These are phyloP conservation scores for Strigamia transsilvanica DNA, from an alignment of 2,888 invertebrate species.

Conservation along the genomic window DNA sequence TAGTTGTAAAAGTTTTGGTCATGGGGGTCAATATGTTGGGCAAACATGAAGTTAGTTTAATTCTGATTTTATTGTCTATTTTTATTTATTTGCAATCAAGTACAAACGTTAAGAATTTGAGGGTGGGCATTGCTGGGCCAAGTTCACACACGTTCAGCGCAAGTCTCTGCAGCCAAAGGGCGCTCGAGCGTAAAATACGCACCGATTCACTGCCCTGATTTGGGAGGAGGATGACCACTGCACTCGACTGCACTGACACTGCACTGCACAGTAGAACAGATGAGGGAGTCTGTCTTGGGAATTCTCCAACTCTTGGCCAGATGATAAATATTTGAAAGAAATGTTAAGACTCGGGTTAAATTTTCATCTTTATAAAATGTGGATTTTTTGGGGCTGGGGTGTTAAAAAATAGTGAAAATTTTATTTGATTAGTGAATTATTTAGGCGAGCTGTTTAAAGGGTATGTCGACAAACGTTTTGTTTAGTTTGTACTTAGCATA, in stretches of 20 bases:
- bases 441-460: neutral
- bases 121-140: no score
- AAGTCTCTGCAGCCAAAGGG: conserved; percentile 38
- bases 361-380: neutral
- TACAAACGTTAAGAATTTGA: no score
- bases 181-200: conserved; percentile 47
- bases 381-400: neutral
- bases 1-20: no score
- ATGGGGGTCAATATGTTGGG: no score
- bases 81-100: no score
- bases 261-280: conserved; percentile 29
- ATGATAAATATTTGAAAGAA: conserved; percentile 31
- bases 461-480: no score
- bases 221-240: conserved; percentile 49
- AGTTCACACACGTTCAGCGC: neutral
- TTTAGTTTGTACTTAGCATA: no score
- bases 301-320: conserved; percentile 39
- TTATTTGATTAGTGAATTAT: conserved; percentile 1
- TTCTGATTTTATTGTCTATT: no score
- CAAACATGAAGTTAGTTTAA: no score
- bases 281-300: conserved; percentile 18
- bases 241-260: conserved; percentile 45
- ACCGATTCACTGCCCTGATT: conserved; percentile 49
- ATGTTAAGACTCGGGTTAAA: conserved; percentile 20
- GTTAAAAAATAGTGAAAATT: neutral